Conservation (phyloP, 2,113 vertebrate species). For the Holacanthus passer region DNA sequence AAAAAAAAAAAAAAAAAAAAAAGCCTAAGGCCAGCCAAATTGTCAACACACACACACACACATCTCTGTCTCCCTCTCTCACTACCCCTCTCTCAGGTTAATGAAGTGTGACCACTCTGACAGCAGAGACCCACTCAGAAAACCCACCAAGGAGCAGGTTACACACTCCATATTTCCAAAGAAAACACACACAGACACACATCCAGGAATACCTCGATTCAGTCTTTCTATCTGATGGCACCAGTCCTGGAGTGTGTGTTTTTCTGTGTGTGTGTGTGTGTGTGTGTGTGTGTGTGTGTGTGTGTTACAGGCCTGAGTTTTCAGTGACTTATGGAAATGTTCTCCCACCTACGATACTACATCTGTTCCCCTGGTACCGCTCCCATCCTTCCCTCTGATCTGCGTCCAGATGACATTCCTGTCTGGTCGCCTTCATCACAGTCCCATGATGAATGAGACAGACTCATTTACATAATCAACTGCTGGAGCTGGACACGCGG, state of each 20-base stretch:
- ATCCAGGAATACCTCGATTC: constrained; percentile 22
- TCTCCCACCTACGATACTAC: constrained; percentile 63
- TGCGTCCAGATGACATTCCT: constrained; percentile 75
- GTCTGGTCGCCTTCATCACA: constrained; percentile 50
- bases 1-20: constrained; percentile 8
- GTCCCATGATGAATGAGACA: constrained; percentile 48
- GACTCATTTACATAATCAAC: constrained; percentile 72
- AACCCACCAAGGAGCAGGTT: constrained; percentile 46
- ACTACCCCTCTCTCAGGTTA: constrained; percentile 43
- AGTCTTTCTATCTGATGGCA: constrained; percentile 31
- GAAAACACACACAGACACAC: constrained; percentile 8
- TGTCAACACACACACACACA: constrained; percentile 7
- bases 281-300: not conserved
- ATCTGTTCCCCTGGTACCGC: constrained; percentile 71
- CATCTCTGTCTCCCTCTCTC: constrained; percentile 9
- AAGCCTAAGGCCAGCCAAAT: constrained; percentile 43
- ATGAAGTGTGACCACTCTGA: constrained; percentile 68
- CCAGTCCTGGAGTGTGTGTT: not conserved
- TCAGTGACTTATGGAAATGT: constrained; percentile 70
- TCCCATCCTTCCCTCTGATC: constrained; percentile 70
- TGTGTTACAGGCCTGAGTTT: constrained; percentile 17
- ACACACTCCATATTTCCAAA: constrained; percentile 33
- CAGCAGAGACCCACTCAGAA: constrained; percentile 54
- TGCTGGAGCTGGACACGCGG: constrained; percentile 6
- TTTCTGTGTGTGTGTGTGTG: constrained; percentile 14